A percentile compares a stretch with the other conserved stretches of the same genome.
These are phyloP conservation scores for Accipiter virgatus DNA, from an alignment of 2,113 vertebrate species.

Conservation along the genomic window DNA sequence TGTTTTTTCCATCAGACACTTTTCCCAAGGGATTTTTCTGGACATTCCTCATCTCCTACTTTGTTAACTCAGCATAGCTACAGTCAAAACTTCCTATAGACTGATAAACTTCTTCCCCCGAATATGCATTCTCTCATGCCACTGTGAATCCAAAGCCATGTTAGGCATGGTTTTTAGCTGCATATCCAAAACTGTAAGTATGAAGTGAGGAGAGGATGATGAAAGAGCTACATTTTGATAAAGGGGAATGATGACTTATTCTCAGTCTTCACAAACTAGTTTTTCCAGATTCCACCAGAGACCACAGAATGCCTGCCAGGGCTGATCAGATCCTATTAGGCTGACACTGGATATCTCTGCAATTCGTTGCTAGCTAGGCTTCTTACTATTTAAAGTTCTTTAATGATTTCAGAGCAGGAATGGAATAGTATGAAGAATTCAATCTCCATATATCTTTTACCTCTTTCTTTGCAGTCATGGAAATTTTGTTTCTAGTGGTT, in stretches of 20 bases:
- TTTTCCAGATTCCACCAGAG: slow-evolving; percentile 1
- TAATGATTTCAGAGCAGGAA: background rate
- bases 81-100: background rate
- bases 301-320: background rate
- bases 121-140: background rate
- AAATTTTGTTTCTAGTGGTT: background rate
- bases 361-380: background rate
- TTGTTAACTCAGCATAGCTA: background rate
- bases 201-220: background rate
- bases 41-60: background rate
- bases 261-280: background rate
- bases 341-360: background rate
- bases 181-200: background rate
- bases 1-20: background rate
- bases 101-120: background rate
- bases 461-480: background rate
- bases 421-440: background rate
- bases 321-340: background rate
- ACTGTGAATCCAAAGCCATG: background rate
- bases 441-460: background rate
- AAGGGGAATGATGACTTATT: background rate
- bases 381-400: background rate
- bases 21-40: background rate
- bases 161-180: background rate
- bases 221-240: background rate